These are phyloP conservation scores for Pelagia noctiluca DNA, from an alignment of 30 jellyfish, hydroid and myxozoan species.

Conservation along the genomic window DNA sequence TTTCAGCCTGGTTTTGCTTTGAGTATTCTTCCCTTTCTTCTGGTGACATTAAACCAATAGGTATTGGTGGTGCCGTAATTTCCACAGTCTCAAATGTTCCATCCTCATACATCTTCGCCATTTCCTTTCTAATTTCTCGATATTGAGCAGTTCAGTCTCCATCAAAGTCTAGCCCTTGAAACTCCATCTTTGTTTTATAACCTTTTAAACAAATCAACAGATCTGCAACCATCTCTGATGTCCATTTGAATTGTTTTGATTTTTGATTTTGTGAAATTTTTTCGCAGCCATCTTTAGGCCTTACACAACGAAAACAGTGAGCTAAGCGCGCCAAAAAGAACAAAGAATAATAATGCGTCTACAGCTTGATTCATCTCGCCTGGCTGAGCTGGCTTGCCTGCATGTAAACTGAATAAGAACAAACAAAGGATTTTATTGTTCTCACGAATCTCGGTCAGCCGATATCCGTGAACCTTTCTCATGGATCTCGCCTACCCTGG, in stretches of 20 bases:
- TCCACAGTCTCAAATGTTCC: slow-evolving; percentile 1
- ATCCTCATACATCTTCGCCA: neutral
- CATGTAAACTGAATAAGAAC: neutral
- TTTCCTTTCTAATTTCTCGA: neutral
- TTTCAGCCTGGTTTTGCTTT: slow-evolving; percentile 1
- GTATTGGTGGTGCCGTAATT: neutral
- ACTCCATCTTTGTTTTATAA: neutral
- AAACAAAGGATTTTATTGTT: neutral
- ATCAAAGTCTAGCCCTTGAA: neutral
- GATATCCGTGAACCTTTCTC: neutral
- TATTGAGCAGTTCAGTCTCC: slow-evolving; percentile 1
- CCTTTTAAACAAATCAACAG: neutral
- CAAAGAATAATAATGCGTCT: neutral
- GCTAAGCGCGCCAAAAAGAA: neutral
- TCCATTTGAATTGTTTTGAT: neutral
- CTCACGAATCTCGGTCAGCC: slow-evolving; percentile 3
- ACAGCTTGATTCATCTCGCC: slow-evolving; percentile 3
- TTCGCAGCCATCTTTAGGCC: neutral
- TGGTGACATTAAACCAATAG: neutral
- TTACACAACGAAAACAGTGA: neutral
- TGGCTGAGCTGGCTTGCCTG: neutral
- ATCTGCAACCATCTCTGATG: slow-evolving; percentile 6
- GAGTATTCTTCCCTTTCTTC: neutral
- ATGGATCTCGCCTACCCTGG: neutral
- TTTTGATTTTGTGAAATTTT: neutral